These are phyloP conservation scores for Pardosa pseudoannulata DNA, from an alignment of 2,888 invertebrate species.

Conservation along the genomic window DNA sequence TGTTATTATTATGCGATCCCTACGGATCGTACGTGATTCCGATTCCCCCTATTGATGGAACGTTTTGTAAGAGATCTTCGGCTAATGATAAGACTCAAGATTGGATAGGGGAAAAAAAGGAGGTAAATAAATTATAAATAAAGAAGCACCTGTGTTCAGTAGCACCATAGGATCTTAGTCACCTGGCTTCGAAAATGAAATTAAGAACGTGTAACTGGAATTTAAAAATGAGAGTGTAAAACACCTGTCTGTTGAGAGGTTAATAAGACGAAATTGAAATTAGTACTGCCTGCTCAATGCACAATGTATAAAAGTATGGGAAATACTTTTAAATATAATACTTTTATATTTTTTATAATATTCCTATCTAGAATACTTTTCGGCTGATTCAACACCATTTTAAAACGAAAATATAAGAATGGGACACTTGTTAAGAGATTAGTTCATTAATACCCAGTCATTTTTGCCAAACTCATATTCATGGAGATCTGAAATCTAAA, in stretches of 20 bases:
- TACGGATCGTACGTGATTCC: slow-evolving; percentile 35
- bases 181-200: slow-evolving; percentile 6
- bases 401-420: too few relatives aligned
- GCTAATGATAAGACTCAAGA: slow-evolving; percentile 25
- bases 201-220: background rate
- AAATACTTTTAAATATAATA: too few relatives aligned
- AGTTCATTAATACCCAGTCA: too few relatives aligned
- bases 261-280: too few relatives aligned
- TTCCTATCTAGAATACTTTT: too few relatives aligned
- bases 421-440: too few relatives aligned
- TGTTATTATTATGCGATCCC: background rate
- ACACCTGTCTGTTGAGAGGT: background rate
- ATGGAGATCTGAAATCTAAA: too few relatives aligned
- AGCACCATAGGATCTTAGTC: background rate
- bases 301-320: too few relatives aligned
- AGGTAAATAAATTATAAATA: background rate
- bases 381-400: too few relatives aligned
- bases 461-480: too few relatives aligned
- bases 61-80: slow-evolving; percentile 17
- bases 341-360: too few relatives aligned
- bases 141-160: background rate
- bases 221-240: background rate
- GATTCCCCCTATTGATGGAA: background rate
- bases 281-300: too few relatives aligned
- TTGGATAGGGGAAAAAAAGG: background rate